A percentile compares a stretch with the other conserved stretches of the same genome.
Conservation (phyloP, 1,140 invertebrate species). For the Sitodiplosis mosellana region DNA sequence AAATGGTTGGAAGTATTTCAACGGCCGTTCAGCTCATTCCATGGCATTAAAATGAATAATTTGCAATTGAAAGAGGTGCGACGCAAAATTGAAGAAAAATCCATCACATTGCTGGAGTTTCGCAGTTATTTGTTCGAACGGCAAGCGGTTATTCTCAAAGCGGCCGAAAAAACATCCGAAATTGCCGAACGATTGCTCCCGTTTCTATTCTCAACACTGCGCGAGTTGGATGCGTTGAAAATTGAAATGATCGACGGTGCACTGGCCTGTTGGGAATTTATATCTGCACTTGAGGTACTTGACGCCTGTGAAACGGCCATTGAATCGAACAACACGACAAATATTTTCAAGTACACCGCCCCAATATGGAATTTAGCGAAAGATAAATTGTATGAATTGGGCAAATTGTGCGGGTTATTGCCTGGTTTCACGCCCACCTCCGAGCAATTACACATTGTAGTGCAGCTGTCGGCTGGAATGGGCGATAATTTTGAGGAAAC, state of each 20-base stretch:
- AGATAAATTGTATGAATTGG: conserved; percentile 76
- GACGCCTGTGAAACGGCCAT: conserved; percentile 55
- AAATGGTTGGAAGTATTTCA: conserved; percentile 64
- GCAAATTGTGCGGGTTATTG: conserved; percentile 78
- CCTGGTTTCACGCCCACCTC: conserved; percentile 67
- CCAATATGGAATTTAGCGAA: conserved; percentile 81
- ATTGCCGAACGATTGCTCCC: conserved; percentile 19
- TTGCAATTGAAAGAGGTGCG: conserved; percentile 47
- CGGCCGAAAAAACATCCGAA: conserved; percentile 17
- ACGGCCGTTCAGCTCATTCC: conserved; percentile 58
- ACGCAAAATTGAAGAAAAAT: conserved; percentile 45
- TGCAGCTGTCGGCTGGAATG: conserved; percentile 78
- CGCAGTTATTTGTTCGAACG: conserved; percentile 87
- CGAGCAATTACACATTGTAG: conserved; percentile 74
- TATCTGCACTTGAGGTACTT: conserved; percentile 78
- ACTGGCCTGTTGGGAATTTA: conserved; percentile 80
- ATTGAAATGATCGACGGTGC: conserved; percentile 52
- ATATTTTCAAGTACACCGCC: conserved; percentile 74
- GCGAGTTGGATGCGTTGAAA: conserved; percentile 21
- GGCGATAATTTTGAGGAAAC: conserved; percentile 36
- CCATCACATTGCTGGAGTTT: conserved; percentile 69
- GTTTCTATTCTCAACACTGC: conserved; percentile 21
- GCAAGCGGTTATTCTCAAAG: conserved; percentile 44
- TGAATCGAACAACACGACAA: conserved; percentile 39
- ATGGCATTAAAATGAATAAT: conserved; percentile 54